Percentiles rank a stretch among this genome's conserved stretches.
Evolutionary conservation across 2,797 vertebrate genomes (phyloP).

Genomic region (Argya squamiceps): DNA sequence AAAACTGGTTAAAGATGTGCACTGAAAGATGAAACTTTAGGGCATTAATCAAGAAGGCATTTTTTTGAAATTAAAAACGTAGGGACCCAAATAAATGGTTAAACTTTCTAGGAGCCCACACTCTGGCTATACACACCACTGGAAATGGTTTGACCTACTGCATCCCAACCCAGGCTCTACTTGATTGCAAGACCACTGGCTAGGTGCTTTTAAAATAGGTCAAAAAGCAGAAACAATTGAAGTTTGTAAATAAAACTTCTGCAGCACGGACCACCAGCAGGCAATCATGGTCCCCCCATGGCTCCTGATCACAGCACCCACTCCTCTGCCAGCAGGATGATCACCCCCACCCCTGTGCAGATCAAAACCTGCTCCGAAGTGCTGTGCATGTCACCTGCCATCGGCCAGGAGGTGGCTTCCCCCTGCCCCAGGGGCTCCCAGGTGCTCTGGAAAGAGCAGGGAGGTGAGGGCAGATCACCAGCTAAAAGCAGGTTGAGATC

Average conservation of each 20-base stretch:
- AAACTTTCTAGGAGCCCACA: not conserved
- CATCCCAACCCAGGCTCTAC: fast-evolving
- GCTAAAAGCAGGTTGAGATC: not conserved
- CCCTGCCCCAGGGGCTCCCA: not conserved
- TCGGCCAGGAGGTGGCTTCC: not conserved
- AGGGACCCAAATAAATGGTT: not conserved
- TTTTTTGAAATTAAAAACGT: not conserved
- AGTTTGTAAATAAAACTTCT: not conserved
- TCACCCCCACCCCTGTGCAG: fast-evolving
- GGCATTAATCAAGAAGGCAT: not conserved
- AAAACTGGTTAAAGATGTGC: not conserved
- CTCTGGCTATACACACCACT: not conserved
- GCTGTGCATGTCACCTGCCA: not conserved
- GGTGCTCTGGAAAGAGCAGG: not conserved
- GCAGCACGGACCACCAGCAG: not conserved
- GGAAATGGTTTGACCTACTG: not conserved
- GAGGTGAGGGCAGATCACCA: not conserved
- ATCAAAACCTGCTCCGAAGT: not conserved
- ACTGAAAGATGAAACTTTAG: not conserved
- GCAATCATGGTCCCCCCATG: fast-evolving
- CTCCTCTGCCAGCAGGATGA: not conserved
- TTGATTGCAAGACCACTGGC: not conserved
- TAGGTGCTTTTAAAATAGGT: not conserved
- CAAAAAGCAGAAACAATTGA: not conserved
- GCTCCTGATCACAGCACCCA: not conserved